These are phyloP conservation scores for Lophura nycthemera DNA, from an alignment of 2,113 vertebrate genomes.

Conservation along the genomic window DNA sequence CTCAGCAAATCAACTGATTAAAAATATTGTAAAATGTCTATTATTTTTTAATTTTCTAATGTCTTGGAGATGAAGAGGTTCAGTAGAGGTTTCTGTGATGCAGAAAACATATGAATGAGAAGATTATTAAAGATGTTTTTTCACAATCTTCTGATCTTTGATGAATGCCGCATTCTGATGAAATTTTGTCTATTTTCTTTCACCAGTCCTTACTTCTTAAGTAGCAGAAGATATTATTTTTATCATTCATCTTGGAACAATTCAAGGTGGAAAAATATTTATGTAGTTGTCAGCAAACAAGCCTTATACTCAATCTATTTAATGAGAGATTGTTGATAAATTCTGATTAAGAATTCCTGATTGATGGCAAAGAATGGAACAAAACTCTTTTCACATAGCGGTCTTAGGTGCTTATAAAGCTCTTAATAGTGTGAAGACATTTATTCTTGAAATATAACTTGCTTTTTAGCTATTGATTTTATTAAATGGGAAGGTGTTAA, in stretches of 20 bases:
- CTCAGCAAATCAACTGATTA: neutral
- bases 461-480: neutral
- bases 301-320: slow-evolving; percentile 51
- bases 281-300: slow-evolving; percentile 55
- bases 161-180: slow-evolving; percentile 56
- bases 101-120: neutral
- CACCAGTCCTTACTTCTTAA: slow-evolving; percentile 75
- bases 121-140: neutral
- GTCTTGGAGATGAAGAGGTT: neutral
- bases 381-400: slow-evolving; percentile 51
- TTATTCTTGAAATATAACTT: slow-evolving; percentile 34
- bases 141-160: slow-evolving; percentile 39
- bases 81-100: neutral
- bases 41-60: neutral
- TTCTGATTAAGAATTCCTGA: slow-evolving; percentile 32
- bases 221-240: slow-evolving; percentile 52
- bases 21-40: neutral
- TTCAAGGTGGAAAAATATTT: slow-evolving; percentile 67
- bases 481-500: neutral
- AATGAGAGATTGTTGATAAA: slow-evolving; percentile 30
- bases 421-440: neutral
- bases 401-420: slow-evolving; percentile 51
- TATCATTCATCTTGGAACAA: slow-evolving; percentile 37
- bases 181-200: slow-evolving; percentile 76
- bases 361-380: slow-evolving; percentile 34